Conservation (phyloP, 2,888 invertebrate species). For the Caenorhabditis afra region DNA sequence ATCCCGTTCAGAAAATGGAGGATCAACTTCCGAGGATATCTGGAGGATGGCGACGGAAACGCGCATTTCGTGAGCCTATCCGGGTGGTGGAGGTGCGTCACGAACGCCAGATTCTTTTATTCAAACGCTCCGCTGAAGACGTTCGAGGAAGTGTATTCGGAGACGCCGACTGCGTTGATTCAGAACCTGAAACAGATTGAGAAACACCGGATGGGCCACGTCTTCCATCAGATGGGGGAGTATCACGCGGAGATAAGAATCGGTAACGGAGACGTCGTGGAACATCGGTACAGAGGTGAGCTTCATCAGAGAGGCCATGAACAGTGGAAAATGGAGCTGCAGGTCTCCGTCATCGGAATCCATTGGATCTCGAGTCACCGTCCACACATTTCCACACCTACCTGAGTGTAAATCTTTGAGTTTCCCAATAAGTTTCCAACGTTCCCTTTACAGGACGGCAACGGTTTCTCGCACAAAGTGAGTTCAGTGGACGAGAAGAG, state of each 20-base stretch:
- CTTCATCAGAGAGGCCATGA: no score
- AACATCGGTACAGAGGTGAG: constrained; percentile 46
- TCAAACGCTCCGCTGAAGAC: constrained; percentile 41
- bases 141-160: constrained; percentile 19
- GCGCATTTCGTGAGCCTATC: constrained; percentile 51
- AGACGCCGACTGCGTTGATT: constrained; percentile 29
- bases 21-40: constrained; percentile 68
- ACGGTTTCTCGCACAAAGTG: constrained; percentile 29
- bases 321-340: neutral
- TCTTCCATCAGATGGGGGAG: constrained; percentile 56
- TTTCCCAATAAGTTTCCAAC: neutral
- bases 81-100: constrained; percentile 70
- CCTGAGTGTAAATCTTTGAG: constrained; percentile 13
- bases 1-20: constrained; percentile 72
- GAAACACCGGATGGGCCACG: constrained; percentile 27
- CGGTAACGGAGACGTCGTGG: constrained; percentile 12
- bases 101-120: constrained; percentile 65
- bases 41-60: constrained; percentile 42
- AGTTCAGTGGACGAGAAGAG: constrained; percentile 1
- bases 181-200: constrained; percentile 40
- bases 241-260: constrained; percentile 51
- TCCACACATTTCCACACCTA: constrained; percentile 44
- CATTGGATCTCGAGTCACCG: constrained; percentile 4
- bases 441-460: constrained; percentile 39
- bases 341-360: constrained; percentile 40